A percentile compares a stretch with the other conserved stretches of the same genome.
Conservation (phyloP, 1,140 invertebrate species). For the Melitaea cinxia region DNA sequence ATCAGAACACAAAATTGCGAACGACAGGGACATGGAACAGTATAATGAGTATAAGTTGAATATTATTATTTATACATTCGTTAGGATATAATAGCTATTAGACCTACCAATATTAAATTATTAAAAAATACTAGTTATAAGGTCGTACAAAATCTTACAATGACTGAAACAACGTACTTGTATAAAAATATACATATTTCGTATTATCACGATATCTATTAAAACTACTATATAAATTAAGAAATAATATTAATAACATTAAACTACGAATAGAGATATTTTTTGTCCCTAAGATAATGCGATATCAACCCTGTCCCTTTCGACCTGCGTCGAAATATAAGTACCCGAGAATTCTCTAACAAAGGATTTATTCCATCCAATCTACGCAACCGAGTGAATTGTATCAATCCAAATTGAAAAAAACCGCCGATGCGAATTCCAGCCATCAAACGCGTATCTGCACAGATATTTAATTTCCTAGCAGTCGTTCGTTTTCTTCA, state of each 20-base stretch:
- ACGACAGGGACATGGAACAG: too few relatives aligned
- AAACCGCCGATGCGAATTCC: conserved; percentile 44
- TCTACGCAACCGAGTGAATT: conserved; percentile 28
- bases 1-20: too few relatives aligned
- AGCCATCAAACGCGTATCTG: conserved; percentile 40
- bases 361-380: conserved; percentile 32
- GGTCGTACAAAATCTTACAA: too few relatives aligned
- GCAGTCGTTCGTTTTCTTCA: conserved; percentile 27
- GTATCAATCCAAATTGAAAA: conserved; percentile 57
- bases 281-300: not conserved
- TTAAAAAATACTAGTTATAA: too few relatives aligned
- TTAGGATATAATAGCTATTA: too few relatives aligned
- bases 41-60: too few relatives aligned
- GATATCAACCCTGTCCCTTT: not conserved
- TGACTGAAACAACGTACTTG: too few relatives aligned
- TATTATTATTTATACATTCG: too few relatives aligned
- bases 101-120: too few relatives aligned
- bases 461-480: conserved; percentile 55
- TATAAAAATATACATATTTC: too few relatives aligned
- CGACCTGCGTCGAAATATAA: conserved; percentile 4
- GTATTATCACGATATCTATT: too few relatives aligned
- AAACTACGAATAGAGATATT: not conserved
- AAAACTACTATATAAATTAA: too few relatives aligned
- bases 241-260: not conserved
- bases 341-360: conserved; percentile 4